phyloP scores from a whole-genome alignment of 2,888 invertebrate species.

The Drosophila formosana region DNA sequence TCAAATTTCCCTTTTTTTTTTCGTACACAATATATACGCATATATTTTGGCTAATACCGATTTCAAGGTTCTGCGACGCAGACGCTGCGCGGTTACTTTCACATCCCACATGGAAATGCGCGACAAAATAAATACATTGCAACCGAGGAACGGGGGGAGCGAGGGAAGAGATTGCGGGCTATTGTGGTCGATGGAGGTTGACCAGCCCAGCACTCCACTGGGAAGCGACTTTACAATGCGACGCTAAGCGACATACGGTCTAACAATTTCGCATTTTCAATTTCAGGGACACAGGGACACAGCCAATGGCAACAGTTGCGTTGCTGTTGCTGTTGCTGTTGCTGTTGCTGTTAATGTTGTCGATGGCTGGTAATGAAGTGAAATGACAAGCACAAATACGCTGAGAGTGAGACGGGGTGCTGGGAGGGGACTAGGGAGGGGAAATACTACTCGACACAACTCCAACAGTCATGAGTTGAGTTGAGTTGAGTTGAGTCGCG shows the following conservation, averaged over 20 bases:
- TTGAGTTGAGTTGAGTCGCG: conserved; percentile 9
- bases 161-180: not conserved
- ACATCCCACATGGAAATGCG: conserved; percentile 52
- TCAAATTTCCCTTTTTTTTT: conserved; percentile 24
- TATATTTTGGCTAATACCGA: conserved; percentile 37
- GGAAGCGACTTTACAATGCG: not conserved
- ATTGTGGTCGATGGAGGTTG: conserved; percentile 36
- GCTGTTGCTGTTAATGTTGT: conserved; percentile 62
- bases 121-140: conserved; percentile 48
- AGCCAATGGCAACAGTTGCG: conserved; percentile 67
- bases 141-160: not conserved
- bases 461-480: conserved; percentile 36
- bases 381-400: conserved; percentile 73
- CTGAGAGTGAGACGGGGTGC: not conserved
- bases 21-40: not conserved
- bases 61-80: conserved; percentile 45
- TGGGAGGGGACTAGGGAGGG: conserved; percentile 18
- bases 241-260: conserved; percentile 35
- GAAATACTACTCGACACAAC: conserved; percentile 29
- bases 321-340: conserved; percentile 19
- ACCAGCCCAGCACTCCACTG: conserved; percentile 50
- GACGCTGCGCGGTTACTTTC: conserved; percentile 38
- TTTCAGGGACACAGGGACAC: conserved; percentile 60
- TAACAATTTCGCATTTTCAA: conserved; percentile 70
- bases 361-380: conserved; percentile 64